Conservation (phyloP, 2,888 invertebrate genomes). For the Tipula confusa region DNA sequence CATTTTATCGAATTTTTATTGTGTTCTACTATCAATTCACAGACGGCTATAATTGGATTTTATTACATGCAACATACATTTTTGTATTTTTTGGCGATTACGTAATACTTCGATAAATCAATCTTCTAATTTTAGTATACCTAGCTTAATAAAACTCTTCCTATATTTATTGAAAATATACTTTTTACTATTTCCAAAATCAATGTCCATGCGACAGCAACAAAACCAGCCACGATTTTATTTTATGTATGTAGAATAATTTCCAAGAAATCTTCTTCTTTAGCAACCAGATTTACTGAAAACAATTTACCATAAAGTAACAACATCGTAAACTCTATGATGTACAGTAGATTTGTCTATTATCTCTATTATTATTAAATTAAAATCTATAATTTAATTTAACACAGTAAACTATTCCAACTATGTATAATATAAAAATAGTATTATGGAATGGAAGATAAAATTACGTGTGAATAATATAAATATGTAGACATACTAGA, state of each 20-base stretch:
- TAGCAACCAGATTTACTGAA: background rate
- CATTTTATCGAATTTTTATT: background rate
- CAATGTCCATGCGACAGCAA: background rate
- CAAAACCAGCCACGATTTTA: background rate
- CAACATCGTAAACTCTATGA: background rate
- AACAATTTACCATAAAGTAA: background rate
- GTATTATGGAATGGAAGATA: background rate
- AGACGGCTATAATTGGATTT: background rate
- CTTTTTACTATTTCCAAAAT: background rate
- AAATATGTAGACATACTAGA: background rate
- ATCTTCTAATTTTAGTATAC: background rate
- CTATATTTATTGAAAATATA: background rate
- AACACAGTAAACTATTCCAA: background rate
- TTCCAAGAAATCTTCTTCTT: background rate
- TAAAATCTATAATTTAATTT: conserved; percentile 5
- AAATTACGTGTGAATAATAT: background rate
- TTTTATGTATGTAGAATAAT: background rate
- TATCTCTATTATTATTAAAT: background rate
- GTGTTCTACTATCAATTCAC: background rate
- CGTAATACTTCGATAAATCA: background rate
- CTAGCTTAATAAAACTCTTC: background rate
- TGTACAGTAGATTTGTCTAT: background rate
- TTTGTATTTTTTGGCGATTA: background rate
- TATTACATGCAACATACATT: background rate
- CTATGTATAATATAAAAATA: background rate